phyloP scores from a whole-genome alignment of 2,888 invertebrate species.

The Troides aeacus region DNA sequence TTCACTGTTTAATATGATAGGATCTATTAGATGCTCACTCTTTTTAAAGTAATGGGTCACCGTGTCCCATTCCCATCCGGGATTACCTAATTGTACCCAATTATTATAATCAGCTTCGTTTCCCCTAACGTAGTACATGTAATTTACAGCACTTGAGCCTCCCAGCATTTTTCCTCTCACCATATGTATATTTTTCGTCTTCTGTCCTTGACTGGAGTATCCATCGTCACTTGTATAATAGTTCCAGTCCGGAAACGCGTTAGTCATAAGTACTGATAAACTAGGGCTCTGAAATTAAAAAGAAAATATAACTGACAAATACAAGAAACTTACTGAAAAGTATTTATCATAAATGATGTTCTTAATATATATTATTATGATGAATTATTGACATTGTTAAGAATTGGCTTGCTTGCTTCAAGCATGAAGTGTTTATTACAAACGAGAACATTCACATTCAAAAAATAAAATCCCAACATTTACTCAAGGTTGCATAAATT shows the following conservation, averaged over 20 bases:
- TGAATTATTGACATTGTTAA: too few relatives aligned
- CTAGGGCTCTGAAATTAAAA: slow-evolving; percentile 53
- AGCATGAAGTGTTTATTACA: too few relatives aligned
- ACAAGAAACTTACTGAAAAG: too few relatives aligned
- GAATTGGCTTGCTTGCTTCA: too few relatives aligned
- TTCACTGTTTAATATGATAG: slow-evolving; percentile 40
- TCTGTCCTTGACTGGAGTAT: slow-evolving; percentile 47
- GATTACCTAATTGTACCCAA: slow-evolving; percentile 84
- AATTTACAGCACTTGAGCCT: slow-evolving; percentile 83
- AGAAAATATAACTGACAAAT: not conserved
- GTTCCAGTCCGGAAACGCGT: slow-evolving; percentile 49
- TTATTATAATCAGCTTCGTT: slow-evolving; percentile 81
- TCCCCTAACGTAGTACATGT: slow-evolving; percentile 83
- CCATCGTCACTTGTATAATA: slow-evolving; percentile 48
- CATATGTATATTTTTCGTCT: slow-evolving; percentile 45
- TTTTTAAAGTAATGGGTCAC: slow-evolving; percentile 50
- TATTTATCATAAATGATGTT: too few relatives aligned
- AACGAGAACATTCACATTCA: too few relatives aligned
- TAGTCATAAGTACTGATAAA: slow-evolving; percentile 42
- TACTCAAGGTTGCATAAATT: too few relatives aligned
- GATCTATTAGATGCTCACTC: slow-evolving; percentile 44
- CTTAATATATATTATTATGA: too few relatives aligned
- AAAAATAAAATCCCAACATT: too few relatives aligned
- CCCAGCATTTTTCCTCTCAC: slow-evolving; percentile 84
- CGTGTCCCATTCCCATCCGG: slow-evolving; percentile 51